Percentiles rank a stretch among this genome's conserved stretches.
These are phyloP conservation scores for Cybosia mesomella DNA, from an alignment of 2,888 invertebrate genomes.

Conservation along the genomic window DNA sequence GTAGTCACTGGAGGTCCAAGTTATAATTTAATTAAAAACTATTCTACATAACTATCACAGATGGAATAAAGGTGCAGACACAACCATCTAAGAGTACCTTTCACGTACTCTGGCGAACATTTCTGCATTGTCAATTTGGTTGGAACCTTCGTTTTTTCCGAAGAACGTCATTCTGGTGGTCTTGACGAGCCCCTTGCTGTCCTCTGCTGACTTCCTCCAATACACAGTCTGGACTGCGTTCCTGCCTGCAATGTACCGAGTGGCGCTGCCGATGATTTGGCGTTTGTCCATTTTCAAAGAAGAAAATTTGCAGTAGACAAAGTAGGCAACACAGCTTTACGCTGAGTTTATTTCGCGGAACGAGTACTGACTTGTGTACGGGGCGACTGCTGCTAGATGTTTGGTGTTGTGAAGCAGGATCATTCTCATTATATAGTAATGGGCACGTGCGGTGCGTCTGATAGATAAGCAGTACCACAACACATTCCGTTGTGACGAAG, in stretches of 20 bases:
- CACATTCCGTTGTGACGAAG: conserved; percentile 50
- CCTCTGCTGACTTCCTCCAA: conserved; percentile 88
- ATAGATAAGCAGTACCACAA: conserved; percentile 63
- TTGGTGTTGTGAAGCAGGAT: conserved; percentile 25
- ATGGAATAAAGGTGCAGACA: conserved; percentile 35
- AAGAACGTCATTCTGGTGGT: conserved; percentile 87
- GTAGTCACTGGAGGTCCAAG: conserved; percentile 46
- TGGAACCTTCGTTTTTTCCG: conserved; percentile 81
- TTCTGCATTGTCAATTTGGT: conserved; percentile 79
- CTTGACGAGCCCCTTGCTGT: conserved; percentile 83
- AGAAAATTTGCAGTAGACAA: conserved; percentile 36
- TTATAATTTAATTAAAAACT: conserved; percentile 26
- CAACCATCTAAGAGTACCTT: conserved; percentile 67
- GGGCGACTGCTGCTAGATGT: conserved; percentile 26
- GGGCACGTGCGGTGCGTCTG: conserved; percentile 66
- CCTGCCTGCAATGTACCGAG: conserved; percentile 90
- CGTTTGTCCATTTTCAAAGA: conserved; percentile 78
- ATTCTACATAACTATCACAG: conserved; percentile 58
- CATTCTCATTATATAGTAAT: conserved; percentile 58
- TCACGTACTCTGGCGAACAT: conserved; percentile 81
- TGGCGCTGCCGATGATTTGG: conserved; percentile 89
- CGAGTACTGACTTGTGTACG: conserved; percentile 21
- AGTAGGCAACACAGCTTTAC: conserved; percentile 40
- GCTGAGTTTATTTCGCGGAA: conserved; percentile 19
- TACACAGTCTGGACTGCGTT: conserved; percentile 92